These are phyloP conservation scores for Pteropus alecto DNA, from an alignment of 2,113 vertebrate genomes.

Conservation along the genomic window DNA sequence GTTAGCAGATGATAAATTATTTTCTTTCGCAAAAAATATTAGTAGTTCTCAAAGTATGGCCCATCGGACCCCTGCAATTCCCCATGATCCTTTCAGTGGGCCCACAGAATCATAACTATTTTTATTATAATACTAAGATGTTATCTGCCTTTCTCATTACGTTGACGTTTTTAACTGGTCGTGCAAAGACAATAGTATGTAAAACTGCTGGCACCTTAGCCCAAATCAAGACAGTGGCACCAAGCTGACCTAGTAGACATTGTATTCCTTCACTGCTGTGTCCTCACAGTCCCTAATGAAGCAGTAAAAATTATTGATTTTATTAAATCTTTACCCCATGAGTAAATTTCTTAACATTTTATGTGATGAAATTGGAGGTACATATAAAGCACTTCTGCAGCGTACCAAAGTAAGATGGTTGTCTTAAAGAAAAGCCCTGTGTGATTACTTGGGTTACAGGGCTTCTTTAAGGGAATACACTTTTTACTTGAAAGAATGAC, in stretches of 20 bases:
- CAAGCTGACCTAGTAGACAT: not conserved
- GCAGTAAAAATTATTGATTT: not conserved
- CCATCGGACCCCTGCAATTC: not conserved
- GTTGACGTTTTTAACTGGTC: not conserved
- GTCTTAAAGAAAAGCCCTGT: not conserved
- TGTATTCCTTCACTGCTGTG: not conserved
- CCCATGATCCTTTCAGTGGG: not conserved
- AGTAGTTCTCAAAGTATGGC: not conserved
- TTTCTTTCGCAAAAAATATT: not conserved
- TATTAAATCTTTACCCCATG: not conserved
- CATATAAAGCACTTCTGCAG: not conserved
- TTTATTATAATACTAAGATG: not conserved
- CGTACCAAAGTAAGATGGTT: not conserved
- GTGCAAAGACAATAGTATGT: not conserved
- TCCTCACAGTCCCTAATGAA: not conserved
- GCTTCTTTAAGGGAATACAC: not conserved
- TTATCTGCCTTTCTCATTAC: not conserved
- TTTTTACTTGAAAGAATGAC: not conserved
- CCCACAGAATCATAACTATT: not conserved
- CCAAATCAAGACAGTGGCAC: not conserved
- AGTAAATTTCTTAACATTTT: not conserved
- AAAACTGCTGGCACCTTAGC: not conserved
- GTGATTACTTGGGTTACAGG: not conserved
- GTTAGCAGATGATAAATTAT: not conserved
- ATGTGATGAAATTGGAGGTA: not conserved